phyloP scores from a whole-genome alignment of 1,140 invertebrate species.

The Ips nitidus region DNA sequence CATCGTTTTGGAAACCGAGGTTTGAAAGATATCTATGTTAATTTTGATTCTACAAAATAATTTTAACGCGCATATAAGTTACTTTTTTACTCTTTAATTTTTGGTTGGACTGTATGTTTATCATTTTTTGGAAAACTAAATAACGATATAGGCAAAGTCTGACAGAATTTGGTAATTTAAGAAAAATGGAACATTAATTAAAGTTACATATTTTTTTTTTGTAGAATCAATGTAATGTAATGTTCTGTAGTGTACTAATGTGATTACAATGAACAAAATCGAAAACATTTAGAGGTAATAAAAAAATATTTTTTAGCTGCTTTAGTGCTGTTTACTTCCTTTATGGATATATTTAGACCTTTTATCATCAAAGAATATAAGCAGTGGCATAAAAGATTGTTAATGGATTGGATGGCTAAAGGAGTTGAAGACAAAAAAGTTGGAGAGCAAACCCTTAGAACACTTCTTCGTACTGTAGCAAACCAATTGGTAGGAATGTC shows the following conservation, averaged over 20 bases:
- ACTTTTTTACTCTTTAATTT: too few relatives aligned
- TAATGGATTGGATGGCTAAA: slow-evolving; percentile 32
- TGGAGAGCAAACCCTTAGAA: slow-evolving; percentile 44
- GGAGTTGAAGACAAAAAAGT: slow-evolving; percentile 38
- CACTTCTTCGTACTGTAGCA: slow-evolving; percentile 49
- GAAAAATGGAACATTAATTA: too few relatives aligned
- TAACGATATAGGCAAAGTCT: too few relatives aligned
- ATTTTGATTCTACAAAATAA: background rate
- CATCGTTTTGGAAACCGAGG: slow-evolving; percentile 40
- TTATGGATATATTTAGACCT: slow-evolving; percentile 39
- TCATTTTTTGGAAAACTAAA: too few relatives aligned
- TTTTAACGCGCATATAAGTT: background rate
- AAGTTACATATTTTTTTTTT: too few relatives aligned
- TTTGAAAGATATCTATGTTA: slow-evolving; percentile 21
- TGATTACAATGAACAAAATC: too few relatives aligned
- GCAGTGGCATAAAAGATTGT: slow-evolving; percentile 41
- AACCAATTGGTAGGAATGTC: slow-evolving; percentile 30
- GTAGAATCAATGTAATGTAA: too few relatives aligned
- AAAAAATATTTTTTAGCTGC: slow-evolving; percentile 37
- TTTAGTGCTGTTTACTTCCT: slow-evolving; percentile 36
- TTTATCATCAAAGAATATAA: slow-evolving; percentile 33
- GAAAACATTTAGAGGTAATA: too few relatives aligned
- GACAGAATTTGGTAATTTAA: too few relatives aligned
- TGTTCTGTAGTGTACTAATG: too few relatives aligned
- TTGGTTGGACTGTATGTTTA: too few relatives aligned